Evolutionary conservation across 2,888 invertebrate species (phyloP).

Genomic region (Campoplex nolae): DNA sequence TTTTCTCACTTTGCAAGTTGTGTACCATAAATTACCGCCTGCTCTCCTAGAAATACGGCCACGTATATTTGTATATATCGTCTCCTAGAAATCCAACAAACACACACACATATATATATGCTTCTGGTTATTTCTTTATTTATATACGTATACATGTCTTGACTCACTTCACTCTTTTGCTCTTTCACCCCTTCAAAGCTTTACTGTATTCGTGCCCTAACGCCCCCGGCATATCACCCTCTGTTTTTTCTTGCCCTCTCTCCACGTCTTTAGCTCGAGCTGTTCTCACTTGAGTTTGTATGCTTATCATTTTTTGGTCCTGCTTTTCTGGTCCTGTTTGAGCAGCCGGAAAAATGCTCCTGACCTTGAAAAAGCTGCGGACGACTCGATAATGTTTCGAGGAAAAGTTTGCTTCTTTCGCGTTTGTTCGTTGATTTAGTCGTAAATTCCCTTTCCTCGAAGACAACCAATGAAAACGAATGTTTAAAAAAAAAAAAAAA

Average conservation of each 20-base stretch:
- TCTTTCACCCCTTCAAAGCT: conserved; percentile 55
- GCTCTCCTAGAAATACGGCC: conserved; percentile 49
- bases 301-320: neutral
- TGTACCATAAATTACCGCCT: conserved; percentile 80
- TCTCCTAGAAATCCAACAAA: neutral
- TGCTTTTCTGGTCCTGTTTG: neutral
- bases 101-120: conserved; percentile 21
- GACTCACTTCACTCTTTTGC: conserved; percentile 64
- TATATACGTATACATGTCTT: conserved; percentile 36
- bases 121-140: conserved; percentile 44
- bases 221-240: conserved; percentile 31
- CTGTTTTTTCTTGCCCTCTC: conserved; percentile 34
- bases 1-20: conserved; percentile 84
- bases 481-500: neutral
- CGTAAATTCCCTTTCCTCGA: neutral
- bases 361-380: neutral
- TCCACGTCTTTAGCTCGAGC: neutral
- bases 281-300: conserved; percentile 17
- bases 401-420: neutral
- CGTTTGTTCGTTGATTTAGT: neutral
- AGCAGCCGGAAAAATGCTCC: neutral
- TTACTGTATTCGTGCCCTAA: conserved; percentile 66
- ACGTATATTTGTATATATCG: conserved; percentile 40
- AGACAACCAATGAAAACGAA: neutral
- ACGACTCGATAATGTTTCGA: neutral